Conservation (phyloP, 2,797 vertebrate species). For the Decapterus maruadsi region DNA sequence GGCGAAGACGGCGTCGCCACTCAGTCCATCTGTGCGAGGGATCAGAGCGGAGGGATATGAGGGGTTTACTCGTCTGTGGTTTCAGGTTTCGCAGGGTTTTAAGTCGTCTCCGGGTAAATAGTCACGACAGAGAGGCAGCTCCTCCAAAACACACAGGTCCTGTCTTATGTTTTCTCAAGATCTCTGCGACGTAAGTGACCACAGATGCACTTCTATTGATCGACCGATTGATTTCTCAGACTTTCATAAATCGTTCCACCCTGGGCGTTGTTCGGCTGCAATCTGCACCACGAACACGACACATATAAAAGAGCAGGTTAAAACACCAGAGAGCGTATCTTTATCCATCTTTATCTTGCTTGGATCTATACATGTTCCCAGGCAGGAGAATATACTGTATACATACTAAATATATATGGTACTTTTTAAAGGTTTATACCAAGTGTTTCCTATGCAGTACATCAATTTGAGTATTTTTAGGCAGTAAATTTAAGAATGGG, state of each 20-base stretch:
- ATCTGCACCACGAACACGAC: no score
- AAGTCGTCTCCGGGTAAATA: background rate
- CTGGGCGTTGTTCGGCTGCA: no score
- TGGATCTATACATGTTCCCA: no score
- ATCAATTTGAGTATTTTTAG: background rate
- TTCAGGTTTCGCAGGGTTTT: background rate
- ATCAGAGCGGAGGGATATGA: background rate
- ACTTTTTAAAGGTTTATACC: background rate
- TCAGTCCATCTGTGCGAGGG: slow-evolving; percentile 11
- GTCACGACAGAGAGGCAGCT: background rate
- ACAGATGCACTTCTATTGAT: no score
- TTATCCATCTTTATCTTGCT: no score
- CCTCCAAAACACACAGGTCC: background rate
- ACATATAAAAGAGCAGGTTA: no score
- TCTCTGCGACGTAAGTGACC: no score
- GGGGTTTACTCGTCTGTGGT: background rate
- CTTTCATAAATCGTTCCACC: no score
- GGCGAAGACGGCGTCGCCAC: slow-evolving; percentile 33
- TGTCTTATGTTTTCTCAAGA: background rate
- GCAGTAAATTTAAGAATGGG: no score
- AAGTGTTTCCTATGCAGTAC: background rate
- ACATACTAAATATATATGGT: background rate
- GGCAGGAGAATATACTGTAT: no score
- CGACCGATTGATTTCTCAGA: no score
- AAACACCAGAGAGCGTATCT: no score